A percentile compares a stretch with the other conserved stretches of the same genome.
phyloP scores from a whole-genome alignment of 2,113 vertebrate species.

The Catharus bicknelli region DNA sequence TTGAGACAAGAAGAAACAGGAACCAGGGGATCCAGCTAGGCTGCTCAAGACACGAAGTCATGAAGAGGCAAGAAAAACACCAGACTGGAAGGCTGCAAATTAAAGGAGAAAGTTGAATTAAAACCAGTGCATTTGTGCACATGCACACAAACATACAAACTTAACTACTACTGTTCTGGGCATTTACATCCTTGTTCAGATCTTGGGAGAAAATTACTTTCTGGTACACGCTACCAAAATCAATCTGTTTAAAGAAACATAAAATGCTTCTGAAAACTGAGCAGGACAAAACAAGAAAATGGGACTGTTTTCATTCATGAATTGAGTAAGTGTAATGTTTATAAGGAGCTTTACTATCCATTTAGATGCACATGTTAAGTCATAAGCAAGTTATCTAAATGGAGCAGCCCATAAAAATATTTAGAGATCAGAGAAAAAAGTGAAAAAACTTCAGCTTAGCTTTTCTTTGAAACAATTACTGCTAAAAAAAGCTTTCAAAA shows the following conservation, averaged over 20 bases:
- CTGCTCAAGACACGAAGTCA: slow-evolving; percentile 60
- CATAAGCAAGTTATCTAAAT: background rate
- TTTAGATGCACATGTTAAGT: background rate
- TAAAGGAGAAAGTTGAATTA: slow-evolving; percentile 66
- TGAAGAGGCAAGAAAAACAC: slow-evolving; percentile 66
- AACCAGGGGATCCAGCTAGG: slow-evolving; percentile 65
- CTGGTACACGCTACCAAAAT: background rate
- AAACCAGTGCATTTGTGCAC: slow-evolving; percentile 35
- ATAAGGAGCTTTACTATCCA: background rate
- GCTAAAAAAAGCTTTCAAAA: background rate
- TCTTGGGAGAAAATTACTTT: background rate
- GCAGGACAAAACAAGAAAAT: background rate
- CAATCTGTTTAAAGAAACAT: background rate
- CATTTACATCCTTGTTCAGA: background rate
- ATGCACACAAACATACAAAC: slow-evolving; percentile 20
- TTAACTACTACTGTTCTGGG: background rate
- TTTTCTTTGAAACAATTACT: background rate
- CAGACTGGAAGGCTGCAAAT: slow-evolving; percentile 66
- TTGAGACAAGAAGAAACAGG: slow-evolving; percentile 55
- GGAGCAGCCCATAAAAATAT: background rate
- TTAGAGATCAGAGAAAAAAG: background rate
- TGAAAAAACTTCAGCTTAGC: background rate
- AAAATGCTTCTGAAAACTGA: background rate
- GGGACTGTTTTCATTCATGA: background rate
- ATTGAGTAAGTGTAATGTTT: background rate